Base-by-base conservation (phyloP, 2,888 invertebrate genomes). In the Exocentrus adspersus region DNA sequence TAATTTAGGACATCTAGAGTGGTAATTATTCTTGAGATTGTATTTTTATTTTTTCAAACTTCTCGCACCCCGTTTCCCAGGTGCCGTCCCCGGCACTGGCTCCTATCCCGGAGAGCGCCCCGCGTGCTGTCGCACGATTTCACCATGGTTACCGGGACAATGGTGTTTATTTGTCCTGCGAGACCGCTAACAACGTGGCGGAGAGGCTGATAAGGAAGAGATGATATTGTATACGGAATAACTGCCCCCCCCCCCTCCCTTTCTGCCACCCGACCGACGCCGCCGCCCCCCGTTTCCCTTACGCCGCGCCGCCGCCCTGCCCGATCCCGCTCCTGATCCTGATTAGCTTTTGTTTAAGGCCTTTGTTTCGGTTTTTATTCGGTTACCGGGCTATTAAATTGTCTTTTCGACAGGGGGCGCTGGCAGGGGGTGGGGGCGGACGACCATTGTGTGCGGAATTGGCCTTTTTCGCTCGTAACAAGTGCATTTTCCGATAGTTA, bases 101-200 rank as follows among this genome's bases (percentile, higher is more conserved):
- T 51, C 46, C 60, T 57, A 71, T 71, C 65, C 69, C 58, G 61
- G 62, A 66, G 68, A 71, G 70, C 71, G 72, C 78, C 77, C 75
- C 77, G n/a, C n/a, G 76, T 78, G 78, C 79, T 80, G 81, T 81
- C 82, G 81, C 80, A 80, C 80, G 82, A 81, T 81, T 81, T 82
- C 82, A 80, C 83, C 82, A 83, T 83, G 82, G 83, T 82, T 82
- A 83, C 82, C 79, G 77, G 80, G 80, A 83, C 82, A 83, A 83
- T 83, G 82, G 82, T 83, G 83, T 83, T 83, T 83, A 83, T 83
- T 83, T 82, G 82, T 83, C 82, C 82, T 82, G 80, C 75, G 82
- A 82, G 83, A 82, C 81, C 82, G 78, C 82, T 83, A 83, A 83
- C 83, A 82, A 82, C 81, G 82, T 82, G 81, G 79, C 80, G 79